phyloP scores from a whole-genome alignment of 2,888 invertebrate genomes.

The Synergus japonicus region DNA sequence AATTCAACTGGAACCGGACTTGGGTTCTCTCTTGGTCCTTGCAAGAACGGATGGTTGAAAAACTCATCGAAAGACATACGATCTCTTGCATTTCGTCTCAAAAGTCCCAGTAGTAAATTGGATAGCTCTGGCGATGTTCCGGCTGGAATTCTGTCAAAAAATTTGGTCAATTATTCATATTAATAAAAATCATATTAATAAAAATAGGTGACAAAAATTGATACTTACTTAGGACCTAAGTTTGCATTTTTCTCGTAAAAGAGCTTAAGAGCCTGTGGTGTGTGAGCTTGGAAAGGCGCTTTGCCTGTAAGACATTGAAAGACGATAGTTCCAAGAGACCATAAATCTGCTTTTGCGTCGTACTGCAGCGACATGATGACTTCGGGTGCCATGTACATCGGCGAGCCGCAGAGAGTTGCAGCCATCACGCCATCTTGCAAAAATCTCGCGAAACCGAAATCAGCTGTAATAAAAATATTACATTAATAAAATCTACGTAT shows the following conservation, averaged over 20 bases:
- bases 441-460: slow-evolving; percentile 99
- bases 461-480: slow-evolving; percentile 82
- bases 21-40: slow-evolving; percentile 79
- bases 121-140: slow-evolving; percentile 94
- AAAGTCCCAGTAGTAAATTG: slow-evolving; percentile 90
- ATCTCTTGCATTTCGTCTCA: slow-evolving; percentile 95
- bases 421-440: slow-evolving; percentile 99
- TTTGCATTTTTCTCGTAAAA: slow-evolving; percentile 97
- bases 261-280: slow-evolving; percentile 97
- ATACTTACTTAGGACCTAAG: slow-evolving; percentile 90
- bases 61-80: slow-evolving; percentile 97
- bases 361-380: slow-evolving; percentile 99
- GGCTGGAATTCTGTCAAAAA: slow-evolving; percentile 88
- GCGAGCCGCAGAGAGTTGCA: slow-evolving; percentile 98
- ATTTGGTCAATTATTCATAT: neutral
- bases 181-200: slow-evolving; percentile 14
- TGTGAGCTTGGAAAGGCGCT: slow-evolving; percentile 98
- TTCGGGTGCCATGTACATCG: slow-evolving; percentile 99
- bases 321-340: slow-evolving; percentile 99
- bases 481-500: no score
- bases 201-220: no score
- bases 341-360: slow-evolving; percentile 99
- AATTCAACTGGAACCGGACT: slow-evolving; percentile 76
- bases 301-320: slow-evolving; percentile 99
- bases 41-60: slow-evolving; percentile 95